phyloP scores from a whole-genome alignment of 2,113 vertebrate genomes.

The Phyllopteryx taeniolatus region DNA sequence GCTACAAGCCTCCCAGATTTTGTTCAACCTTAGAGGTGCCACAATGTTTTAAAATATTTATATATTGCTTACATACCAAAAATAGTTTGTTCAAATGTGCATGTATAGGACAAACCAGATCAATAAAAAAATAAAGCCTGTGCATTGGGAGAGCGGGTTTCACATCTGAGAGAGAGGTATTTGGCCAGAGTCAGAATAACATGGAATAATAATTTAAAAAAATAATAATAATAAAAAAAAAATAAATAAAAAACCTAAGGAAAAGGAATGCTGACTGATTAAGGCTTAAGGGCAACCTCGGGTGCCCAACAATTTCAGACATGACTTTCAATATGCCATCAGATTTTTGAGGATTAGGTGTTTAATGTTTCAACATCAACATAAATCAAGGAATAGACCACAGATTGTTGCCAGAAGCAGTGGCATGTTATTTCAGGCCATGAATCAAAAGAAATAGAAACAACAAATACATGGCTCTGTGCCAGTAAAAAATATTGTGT shows the following conservation, averaged over 20 bases:
- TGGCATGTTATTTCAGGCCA: constrained; percentile 25
- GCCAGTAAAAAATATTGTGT: constrained; percentile 16
- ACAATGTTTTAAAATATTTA: background rate
- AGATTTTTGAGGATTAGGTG: constrained; percentile 16
- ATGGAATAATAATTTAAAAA: constrained; percentile 23
- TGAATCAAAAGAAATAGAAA: constrained; percentile 28
- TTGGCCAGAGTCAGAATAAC: constrained; percentile 19
- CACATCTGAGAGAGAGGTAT: constrained; percentile 42
- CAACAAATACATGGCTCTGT: constrained; percentile 11
- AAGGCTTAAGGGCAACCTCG: constrained; percentile 11
- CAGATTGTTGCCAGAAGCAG: background rate
- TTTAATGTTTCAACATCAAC: constrained; percentile 21
- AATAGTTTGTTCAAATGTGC: background rate
- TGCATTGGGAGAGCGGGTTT: constrained; percentile 17
- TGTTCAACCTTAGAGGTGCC: background rate
- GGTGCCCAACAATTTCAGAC: constrained; percentile 22
- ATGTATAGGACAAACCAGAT: background rate
- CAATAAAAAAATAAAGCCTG: background rate
- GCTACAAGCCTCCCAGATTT: background rate
- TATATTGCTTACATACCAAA: background rate
- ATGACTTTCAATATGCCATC: constrained; percentile 25
- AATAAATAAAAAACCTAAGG: background rate
- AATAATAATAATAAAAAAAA: background rate
- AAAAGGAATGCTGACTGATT: constrained; percentile 41
- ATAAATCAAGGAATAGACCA: constrained; percentile 15